Evolutionary conservation across 2,888 invertebrate genomes (phyloP), one percentile per base, ranked within the genome.

Genomic region (Parnassius mnemosyne): DNA sequence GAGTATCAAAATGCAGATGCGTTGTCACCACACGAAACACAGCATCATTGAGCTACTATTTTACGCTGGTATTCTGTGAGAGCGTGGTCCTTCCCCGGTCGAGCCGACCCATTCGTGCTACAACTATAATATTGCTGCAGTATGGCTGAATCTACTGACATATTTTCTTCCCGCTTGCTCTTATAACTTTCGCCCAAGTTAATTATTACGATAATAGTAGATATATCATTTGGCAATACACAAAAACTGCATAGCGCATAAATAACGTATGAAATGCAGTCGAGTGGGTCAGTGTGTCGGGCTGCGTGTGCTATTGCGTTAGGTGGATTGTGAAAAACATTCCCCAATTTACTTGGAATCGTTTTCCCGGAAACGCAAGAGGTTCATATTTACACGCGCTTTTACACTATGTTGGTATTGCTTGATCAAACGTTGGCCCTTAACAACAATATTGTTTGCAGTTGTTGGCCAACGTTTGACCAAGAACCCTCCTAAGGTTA

Each of bases 151-250:
- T n/a, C 46, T 46, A 46, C n/a, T 11, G 34, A 34, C 34, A 34
- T 34, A 46, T n/a, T 46, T 7, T 46, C 11, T 9, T 1, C 10
- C 42, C 51, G 56, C 46, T 61, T 1, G 10, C 60, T 9, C 56
- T 61, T 46, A 16, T 61, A 13, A 46, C 16, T 46, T 46, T 20
- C 12, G 11, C 12, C 25, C 3, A 5, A 11, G 41, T 13, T 50
- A 10, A 13, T 58, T 53, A 59, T 58, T 61, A 46, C 61, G 61
- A 61, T 52, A 61, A 56, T 52, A 52, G 7, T 34, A 20, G 34
- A 56, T 52, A 60, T 52, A 61, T 56, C 61, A 34, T 61, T 52
- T 52, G 61, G 61, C 46, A 61, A 61, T 43, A 56, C 51, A 56
- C 16, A 56, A 61, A 56, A 61, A 61, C 56, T 56, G 56, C 61